These are phyloP conservation scores for Turritopsis rubra DNA, from an alignment of 30 jellyfish, hydroid and myxozoan species.

Conservation along the genomic window DNA sequence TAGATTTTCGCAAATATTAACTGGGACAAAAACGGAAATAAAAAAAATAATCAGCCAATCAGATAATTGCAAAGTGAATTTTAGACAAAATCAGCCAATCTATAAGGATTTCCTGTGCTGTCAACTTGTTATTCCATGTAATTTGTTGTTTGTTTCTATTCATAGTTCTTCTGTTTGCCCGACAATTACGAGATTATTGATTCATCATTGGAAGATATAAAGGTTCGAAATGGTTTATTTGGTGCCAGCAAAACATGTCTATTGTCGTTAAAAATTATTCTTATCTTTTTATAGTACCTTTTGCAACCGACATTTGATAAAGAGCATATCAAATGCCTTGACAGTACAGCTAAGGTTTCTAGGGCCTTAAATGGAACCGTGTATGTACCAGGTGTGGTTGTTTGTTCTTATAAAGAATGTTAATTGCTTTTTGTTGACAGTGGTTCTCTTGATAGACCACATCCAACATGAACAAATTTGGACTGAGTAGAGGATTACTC, in stretches of 20 bases:
- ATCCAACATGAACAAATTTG: neutral
- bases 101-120: no score
- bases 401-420: neutral
- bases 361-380: constrained; percentile 88
- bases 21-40: no score
- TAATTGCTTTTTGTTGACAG: neutral
- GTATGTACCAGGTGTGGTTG: constrained; percentile 77
- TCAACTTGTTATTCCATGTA: neutral
- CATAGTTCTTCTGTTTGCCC: constrained; percentile 91
- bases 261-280: neutral
- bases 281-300: constrained; percentile 41
- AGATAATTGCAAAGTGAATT: no score
- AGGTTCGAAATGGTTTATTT: constrained; percentile 32
- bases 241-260: neutral
- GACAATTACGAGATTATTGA: constrained; percentile 94
- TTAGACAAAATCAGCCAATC: no score
- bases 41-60: no score
- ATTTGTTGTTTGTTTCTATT: neutral
- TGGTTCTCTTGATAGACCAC: neutral
- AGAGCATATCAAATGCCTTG: constrained; percentile 57
- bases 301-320: constrained; percentile 74
- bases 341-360: constrained; percentile 64
- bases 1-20: no score
- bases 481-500: no score
- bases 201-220: constrained; percentile 91